Percentiles rank a stretch among this genome's conserved stretches.
Evolutionary conservation across 2,888 invertebrate species (phyloP).

Genomic region (Bellardia bayeri): DNA sequence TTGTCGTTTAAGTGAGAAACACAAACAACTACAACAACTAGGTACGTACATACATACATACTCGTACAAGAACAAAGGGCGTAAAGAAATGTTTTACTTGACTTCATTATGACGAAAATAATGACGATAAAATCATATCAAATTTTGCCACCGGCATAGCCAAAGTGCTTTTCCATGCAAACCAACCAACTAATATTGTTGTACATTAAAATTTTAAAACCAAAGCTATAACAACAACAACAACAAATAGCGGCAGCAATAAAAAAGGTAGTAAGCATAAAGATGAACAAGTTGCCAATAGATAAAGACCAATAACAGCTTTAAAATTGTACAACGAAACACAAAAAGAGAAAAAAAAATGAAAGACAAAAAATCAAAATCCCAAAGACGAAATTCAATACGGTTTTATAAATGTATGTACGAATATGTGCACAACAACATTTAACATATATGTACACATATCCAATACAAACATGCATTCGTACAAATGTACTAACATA

Average conservation of each 20-base stretch:
- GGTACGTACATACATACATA: too few species aligned
- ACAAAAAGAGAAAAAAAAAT: neutral
- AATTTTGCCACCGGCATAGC: slow-evolving; percentile 35
- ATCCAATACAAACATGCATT: neutral
- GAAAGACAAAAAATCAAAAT: neutral
- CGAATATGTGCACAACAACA: neutral
- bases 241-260: neutral
- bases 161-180: neutral
- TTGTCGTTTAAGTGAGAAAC: neutral
- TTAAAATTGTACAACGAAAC: slow-evolving; percentile 30
- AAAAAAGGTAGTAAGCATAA: slow-evolving; percentile 15
- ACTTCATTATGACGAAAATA: slow-evolving; percentile 12
- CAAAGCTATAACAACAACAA: neutral
- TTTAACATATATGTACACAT: neutral
- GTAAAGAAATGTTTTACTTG: neutral
- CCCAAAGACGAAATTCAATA: slow-evolving; percentile 41
- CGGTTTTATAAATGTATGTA: slow-evolving; percentile 16
- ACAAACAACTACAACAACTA: neutral
- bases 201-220: slow-evolving; percentile 5
- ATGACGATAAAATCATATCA: slow-evolving; percentile 23
- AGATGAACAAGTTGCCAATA: slow-evolving; percentile 55
- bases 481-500: neutral
- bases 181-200: slow-evolving; percentile 1
- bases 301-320: slow-evolving; percentile 52
- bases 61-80: neutral